Conservation (phyloP, 2,888 invertebrate species). For the Leptopterna dolabrata region DNA sequence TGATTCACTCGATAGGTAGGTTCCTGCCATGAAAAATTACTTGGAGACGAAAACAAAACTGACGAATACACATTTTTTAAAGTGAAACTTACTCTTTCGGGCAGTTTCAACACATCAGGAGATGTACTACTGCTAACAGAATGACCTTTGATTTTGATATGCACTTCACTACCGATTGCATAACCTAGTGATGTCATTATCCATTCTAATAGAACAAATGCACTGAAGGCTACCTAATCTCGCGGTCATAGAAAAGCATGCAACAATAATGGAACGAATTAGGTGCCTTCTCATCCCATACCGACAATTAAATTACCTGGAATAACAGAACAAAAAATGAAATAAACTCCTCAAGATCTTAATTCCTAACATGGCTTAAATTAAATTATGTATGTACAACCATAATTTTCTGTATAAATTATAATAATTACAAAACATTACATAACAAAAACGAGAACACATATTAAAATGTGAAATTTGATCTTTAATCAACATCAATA, state of each 20-base stretch:
- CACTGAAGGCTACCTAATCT: neutral
- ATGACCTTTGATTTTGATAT: neutral
- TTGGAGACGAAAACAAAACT: too few relatives aligned
- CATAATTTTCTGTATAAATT: conserved; percentile 13
- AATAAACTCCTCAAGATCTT: conserved; percentile 12
- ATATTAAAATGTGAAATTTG: conserved; percentile 41
- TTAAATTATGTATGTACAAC: conserved; percentile 43
- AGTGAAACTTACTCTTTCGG: neutral
- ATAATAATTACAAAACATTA: conserved; percentile 27
- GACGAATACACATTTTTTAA: too few relatives aligned
- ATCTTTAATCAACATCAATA: conserved; percentile 39
- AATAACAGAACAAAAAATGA: neutral
- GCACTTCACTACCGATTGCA: neutral
- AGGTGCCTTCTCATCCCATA: neutral
- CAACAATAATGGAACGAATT: neutral
- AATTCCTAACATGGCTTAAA: neutral
- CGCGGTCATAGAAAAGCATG: neutral
- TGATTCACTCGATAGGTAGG: too few relatives aligned
- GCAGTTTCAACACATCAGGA: neutral
- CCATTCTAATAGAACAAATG: neutral
- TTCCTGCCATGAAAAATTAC: too few relatives aligned
- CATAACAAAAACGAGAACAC: conserved; percentile 23
- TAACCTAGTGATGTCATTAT: neutral
- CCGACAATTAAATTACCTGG: neutral
- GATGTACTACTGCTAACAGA: neutral